Evolutionary conservation across 1,140 invertebrate species (phyloP), one percentile per base, ranked within the genome.

Genomic region (Mactra quadrangularis): DNA sequence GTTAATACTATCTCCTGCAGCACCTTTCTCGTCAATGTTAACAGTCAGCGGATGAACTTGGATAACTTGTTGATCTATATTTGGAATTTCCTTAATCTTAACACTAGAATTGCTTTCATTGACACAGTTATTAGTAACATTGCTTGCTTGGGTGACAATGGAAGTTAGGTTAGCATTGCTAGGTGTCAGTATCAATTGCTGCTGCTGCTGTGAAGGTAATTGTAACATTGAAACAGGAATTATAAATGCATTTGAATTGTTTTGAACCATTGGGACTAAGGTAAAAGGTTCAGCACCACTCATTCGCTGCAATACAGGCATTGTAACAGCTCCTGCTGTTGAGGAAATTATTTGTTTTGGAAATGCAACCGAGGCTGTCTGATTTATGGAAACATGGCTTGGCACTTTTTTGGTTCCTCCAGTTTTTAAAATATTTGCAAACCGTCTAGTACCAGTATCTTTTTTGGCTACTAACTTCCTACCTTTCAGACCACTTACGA

Each of bases 341-440:
- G 35, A n/a, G n/a, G n/a, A n/a, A n/a, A n/a, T n/a, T 4, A 55
- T 55, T 19, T 9, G 19, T 7, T 4, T 55, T 6, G 19, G 19
- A 7, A 6, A 6, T 22, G 53, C 6, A 55, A 27, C 53, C 4
- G 27, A 22, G 4, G n/a, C 19, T 41, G 38, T 7, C 15, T 6
- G 38, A 41, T 15, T 41, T 7, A 6, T 41, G 15, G 38, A 41
- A 41, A 41, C 15, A 15, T 17, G 29, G 7, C 47, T n/a, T 3
- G 25, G 11, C 1, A 1, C 22, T 25, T 68, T 68, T 50, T 68
- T 76, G 29, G 55, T 19, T 22, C 41, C 45, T 33, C 35, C 27
- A 19, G 57, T 17, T 62, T 76, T 76, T 22, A 75, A 62, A 50
- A 76, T 76, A 41, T 76, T 76, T 11, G 74, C 57, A 4, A 60